Conservation (phyloP, 1,140 invertebrate genomes). For the Papilio helenus region DNA sequence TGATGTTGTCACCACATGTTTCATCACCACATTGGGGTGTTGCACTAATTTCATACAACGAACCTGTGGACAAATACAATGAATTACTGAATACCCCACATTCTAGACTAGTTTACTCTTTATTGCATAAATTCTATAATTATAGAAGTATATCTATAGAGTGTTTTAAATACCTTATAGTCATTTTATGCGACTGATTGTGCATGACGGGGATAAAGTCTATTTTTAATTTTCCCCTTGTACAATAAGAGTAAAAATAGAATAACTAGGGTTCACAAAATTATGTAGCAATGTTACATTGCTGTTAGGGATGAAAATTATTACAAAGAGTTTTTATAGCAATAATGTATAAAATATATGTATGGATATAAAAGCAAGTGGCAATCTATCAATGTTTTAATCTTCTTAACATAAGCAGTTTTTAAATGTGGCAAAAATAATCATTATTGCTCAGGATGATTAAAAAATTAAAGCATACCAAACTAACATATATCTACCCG, state of each 20-base stretch:
- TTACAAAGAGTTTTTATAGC: background rate
- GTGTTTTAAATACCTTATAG: background rate
- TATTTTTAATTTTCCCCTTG: background rate
- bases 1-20: too few species aligned
- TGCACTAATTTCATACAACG: conserved; percentile 99
- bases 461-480: background rate
- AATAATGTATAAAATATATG: background rate
- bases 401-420: too few species aligned
- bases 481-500: background rate
- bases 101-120: background rate
- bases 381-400: background rate
- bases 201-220: background rate
- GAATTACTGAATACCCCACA: background rate
- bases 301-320: background rate
- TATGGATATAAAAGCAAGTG: background rate
- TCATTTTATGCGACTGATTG: background rate
- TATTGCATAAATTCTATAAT: background rate
- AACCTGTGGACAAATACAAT: conserved; percentile 84
- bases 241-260: conserved; percentile 1
- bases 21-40: conserved; percentile 99
- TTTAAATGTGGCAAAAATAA: background rate
- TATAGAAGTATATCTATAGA: background rate
- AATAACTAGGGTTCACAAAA: background rate
- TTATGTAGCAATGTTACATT: background rate
- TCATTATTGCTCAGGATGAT: background rate